Evolutionary conservation across 2,113 vertebrate genomes (phyloP).

Genomic region (Burhinus oedicnemus): DNA sequence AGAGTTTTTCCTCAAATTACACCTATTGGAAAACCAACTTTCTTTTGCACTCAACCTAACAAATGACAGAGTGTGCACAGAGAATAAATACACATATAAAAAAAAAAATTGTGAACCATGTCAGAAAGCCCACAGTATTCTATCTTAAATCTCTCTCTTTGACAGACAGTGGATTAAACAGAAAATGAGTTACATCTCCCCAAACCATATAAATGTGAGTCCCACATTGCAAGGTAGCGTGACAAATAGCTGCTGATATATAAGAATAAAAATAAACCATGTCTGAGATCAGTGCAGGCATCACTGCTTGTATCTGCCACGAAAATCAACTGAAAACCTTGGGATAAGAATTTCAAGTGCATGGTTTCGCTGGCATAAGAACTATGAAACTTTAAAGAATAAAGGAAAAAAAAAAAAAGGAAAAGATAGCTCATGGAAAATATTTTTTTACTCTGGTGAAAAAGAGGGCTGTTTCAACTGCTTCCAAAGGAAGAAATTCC

Average conservation of each 20-base stretch:
- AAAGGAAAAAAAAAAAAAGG: not conserved
- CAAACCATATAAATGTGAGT: constrained; percentile 15
- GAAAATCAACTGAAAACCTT: constrained; percentile 30
- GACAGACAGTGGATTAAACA: constrained; percentile 63
- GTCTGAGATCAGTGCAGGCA: constrained; percentile 26
- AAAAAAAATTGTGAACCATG: constrained; percentile 27
- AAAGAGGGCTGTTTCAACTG: not conserved
- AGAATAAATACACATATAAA: not conserved
- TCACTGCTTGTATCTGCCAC: not conserved
- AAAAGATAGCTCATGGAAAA: not conserved
- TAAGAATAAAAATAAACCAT: constrained; percentile 48
- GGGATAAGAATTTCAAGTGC: not conserved
- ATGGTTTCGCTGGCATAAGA: not conserved
- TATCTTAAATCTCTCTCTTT: constrained; percentile 47
- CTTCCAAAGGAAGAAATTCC: not conserved
- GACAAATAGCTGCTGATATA: constrained; percentile 55
- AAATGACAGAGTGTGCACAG: not conserved
- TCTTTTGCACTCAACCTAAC: not conserved
- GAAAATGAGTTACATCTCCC: constrained; percentile 59
- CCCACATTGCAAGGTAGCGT: constrained; percentile 22
- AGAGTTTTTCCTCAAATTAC: not conserved
- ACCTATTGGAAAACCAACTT: constrained; percentile 2
- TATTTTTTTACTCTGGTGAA: not conserved
- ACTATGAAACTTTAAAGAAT: not conserved
- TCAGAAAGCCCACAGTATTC: constrained; percentile 15